Evolutionary conservation across 2,113 vertebrate species (phyloP).

Genomic region (Limnothrissa miodon): DNA sequence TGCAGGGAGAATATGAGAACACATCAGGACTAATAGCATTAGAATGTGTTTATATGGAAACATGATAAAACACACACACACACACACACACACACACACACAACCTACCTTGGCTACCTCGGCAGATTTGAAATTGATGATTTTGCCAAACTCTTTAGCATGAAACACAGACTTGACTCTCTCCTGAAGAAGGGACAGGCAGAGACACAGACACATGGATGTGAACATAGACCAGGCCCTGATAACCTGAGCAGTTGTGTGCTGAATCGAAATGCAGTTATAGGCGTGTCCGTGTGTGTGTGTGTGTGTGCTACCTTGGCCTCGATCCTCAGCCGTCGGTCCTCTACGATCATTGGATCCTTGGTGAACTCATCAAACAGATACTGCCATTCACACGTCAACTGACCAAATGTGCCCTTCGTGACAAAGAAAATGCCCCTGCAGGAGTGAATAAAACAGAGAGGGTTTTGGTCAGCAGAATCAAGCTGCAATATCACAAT

Average conservation of each 20-base stretch:
- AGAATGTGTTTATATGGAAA: not conserved
- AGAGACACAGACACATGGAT: not conserved
- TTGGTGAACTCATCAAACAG: conserved; percentile 96
- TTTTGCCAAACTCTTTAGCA: conserved; percentile 97
- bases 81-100: too few relatives aligned
- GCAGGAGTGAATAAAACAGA: conserved; percentile 22
- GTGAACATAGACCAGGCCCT: not conserved
- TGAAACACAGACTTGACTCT: conserved; percentile 97
- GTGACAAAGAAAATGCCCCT: conserved; percentile 96
- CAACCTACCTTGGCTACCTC: conserved; percentile 85
- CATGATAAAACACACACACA: too few relatives aligned
- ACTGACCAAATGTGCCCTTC: conserved; percentile 92
- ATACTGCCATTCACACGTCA: conserved; percentile 98
- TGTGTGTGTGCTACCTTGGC: conserved; percentile 79
- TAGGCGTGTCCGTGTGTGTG: not conserved
- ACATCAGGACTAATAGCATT: not conserved
- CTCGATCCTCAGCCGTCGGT: conserved; percentile 87
- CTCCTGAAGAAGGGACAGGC: conserved; percentile 71
- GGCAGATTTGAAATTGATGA: conserved; percentile 91
- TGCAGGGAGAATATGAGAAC: conserved; percentile 52
- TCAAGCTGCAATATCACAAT: not conserved
- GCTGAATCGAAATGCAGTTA: not conserved
- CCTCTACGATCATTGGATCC: conserved; percentile 88
- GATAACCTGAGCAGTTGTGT: not conserved
- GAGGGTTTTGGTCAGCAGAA: not conserved